phyloP scores from a whole-genome alignment of 2,113 vertebrate genomes.

The Brachyhypopomus gauderio region DNA sequence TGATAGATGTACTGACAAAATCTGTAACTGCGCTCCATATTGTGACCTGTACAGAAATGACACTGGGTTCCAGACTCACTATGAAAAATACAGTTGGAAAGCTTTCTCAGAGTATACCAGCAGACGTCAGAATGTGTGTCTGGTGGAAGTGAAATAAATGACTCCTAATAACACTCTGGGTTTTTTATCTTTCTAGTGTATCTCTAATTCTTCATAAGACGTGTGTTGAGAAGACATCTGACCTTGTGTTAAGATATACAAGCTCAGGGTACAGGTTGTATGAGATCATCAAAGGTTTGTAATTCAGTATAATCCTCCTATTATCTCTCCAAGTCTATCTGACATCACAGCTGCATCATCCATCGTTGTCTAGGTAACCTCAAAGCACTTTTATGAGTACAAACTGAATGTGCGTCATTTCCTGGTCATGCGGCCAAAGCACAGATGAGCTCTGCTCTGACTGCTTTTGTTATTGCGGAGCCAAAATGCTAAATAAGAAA shows the following conservation, averaged over 20 bases:
- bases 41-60: no score
- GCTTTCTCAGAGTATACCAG: no score
- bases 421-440: neutral
- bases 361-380: neutral
- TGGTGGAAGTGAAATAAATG: no score
- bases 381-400: neutral
- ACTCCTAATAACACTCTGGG: no score
- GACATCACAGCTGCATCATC: constrained; percentile 29
- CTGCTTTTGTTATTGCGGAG: neutral
- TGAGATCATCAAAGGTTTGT: constrained; percentile 18
- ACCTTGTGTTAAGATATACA: constrained; percentile 11
- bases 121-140: no score
- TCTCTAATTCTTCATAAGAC: neutral
- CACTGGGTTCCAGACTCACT: no score
- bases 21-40: no score
- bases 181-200: no score
- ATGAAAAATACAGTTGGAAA: no score
- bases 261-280: neutral
- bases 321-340: neutral
- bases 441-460: neutral
- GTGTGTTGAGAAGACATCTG: neutral
- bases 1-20: no score
- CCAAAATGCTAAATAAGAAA: neutral
- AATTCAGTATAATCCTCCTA: constrained; percentile 6
- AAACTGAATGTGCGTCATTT: neutral